phyloP scores from a whole-genome alignment of 2,113 vertebrate species.

The Equus quagga region DNA sequence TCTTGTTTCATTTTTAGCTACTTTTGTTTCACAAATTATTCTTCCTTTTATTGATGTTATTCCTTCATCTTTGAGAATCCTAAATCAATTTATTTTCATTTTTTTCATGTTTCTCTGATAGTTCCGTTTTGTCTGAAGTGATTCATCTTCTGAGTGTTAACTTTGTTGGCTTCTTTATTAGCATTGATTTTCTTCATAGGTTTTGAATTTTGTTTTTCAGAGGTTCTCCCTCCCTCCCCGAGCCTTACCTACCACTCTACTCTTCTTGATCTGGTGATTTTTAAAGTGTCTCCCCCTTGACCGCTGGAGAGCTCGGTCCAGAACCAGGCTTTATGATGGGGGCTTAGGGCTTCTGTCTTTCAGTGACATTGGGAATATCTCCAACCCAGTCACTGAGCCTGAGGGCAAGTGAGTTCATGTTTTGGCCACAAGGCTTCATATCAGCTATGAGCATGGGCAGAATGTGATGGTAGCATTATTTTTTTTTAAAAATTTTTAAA shows the following conservation, averaged over 20 bases:
- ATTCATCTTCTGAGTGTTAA: background rate
- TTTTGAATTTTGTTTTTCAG: conserved; percentile 1
- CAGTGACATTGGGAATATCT: background rate
- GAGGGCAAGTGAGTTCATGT: background rate
- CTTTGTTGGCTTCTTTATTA: background rate
- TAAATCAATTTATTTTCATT: background rate
- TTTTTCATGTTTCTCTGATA: background rate
- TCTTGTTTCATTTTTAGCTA: background rate
- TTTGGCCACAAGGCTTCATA: background rate
- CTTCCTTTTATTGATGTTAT: background rate
- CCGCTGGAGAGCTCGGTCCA: background rate
- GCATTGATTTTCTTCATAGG: background rate
- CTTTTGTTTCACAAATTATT: background rate
- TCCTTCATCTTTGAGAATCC: background rate
- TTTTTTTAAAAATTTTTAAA: background rate
- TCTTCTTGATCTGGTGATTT: background rate
- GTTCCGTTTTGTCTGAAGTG: background rate
- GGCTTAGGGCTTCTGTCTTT: background rate
- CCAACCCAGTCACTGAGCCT: background rate
- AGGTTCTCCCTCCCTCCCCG: background rate
- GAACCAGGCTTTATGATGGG: background rate
- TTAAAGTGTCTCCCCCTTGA: background rate
- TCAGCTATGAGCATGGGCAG: background rate
- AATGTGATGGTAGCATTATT: background rate
- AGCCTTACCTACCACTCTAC: background rate